phyloP scores from a whole-genome alignment of 2,797 vertebrate species.

The Podarcis lilfordi region DNA sequence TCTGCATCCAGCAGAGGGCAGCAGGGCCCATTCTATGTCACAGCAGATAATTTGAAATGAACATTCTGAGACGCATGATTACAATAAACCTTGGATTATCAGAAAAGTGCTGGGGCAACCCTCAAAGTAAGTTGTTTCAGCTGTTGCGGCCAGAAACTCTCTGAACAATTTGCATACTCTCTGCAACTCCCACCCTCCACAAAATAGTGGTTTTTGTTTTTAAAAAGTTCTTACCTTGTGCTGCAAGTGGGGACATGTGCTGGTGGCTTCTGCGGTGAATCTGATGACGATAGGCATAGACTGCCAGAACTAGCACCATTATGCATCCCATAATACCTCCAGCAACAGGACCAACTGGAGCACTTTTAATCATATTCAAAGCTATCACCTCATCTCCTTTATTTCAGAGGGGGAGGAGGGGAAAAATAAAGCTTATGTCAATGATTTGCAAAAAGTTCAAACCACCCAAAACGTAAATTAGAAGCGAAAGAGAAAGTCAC shows the following conservation, averaged over 20 bases:
- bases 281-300: constrained; percentile 97
- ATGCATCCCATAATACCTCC: constrained; percentile 99
- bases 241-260: constrained; percentile 98
- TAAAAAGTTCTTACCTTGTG: constrained; percentile 86
- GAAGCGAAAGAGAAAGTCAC: neutral
- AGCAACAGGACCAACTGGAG: constrained; percentile 94
- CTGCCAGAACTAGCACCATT: constrained; percentile 96
- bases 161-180: neutral
- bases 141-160: neutral
- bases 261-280: constrained; percentile 96
- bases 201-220: rapidly evolving
- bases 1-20: constrained; percentile 72
- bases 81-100: neutral
- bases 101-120: neutral
- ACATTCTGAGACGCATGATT: neutral
- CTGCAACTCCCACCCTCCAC: neutral
- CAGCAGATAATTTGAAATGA: neutral
- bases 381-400: constrained; percentile 95
- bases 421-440: neutral
- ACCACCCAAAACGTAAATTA: neutral
- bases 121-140: neutral
- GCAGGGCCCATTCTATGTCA: constrained; percentile 39
- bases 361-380: constrained; percentile 97
- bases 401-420: neutral
- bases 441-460: neutral